Evolutionary conservation across 2,888 invertebrate species (phyloP), one percentile per base, ranked within the genome.

Genomic region (Polymixis flavicincta): DNA sequence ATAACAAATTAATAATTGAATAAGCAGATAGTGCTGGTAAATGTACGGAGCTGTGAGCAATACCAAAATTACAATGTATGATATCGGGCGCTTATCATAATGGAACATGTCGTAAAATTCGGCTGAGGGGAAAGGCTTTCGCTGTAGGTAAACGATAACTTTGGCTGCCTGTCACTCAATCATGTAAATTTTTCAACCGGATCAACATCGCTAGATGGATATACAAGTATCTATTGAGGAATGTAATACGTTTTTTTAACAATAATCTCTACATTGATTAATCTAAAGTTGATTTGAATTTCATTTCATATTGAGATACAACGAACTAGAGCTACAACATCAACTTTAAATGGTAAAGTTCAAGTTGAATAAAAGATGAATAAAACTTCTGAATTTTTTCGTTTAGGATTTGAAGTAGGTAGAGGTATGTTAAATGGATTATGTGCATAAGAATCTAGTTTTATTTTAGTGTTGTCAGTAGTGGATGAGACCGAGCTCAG

Each of bases 91-190:
- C 68, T 68, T 69, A 68, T 80, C 84, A 57, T 84, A 67, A 79
- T 80, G 80, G 59, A 68, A 80, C 59, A 71, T 65, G 73, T 73
- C 80, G 73, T 68, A 68, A 80, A 72, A 64, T 60, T 65, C 32
- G 55, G 50, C 22, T 32, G 25, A 57, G 22, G 83, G 52, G 45
- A 76, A 57, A 82, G 52, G 59, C 54, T 77, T 22, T 32, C 28
- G 48, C 52, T 68, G 68, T 37, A 25, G 45, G 78, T 77, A 22
- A 83, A 42, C 48, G 64, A 79, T 69, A 69, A 17, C 54, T 32
- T 60, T 55, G 59, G 17, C 32, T 45, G 83, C 32, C 32, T 54
- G 64, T 78, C 65, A 82, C 19, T 65, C 76, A 76, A 76, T 76
- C 78, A 55, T 55, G 37, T 19, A 32, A 64, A 54, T 52, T 78